Evolutionary conservation across 1,140 invertebrate species (phyloP).

Genomic region (Coptotermes formosanus): DNA sequence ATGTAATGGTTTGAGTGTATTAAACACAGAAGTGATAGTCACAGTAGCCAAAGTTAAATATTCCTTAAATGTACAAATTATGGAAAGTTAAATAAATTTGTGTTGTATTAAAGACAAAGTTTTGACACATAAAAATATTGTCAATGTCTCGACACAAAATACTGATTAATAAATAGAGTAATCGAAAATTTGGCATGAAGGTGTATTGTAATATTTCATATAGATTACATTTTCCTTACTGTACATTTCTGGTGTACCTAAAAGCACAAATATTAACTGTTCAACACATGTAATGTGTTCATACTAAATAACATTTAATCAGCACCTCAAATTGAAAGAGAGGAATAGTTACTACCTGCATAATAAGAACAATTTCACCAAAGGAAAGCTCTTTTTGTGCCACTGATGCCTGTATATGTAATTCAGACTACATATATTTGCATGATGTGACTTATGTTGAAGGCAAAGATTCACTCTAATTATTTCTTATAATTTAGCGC

Average conservation of each 20-base stretch:
- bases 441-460: no score
- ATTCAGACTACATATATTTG: no score
- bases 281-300: conserved; percentile 11
- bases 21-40: no score
- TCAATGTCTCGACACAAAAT: not conserved
- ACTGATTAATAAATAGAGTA: not conserved
- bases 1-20: no score
- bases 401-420: no score
- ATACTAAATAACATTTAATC: not conserved
- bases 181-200: not conserved
- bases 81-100: not conserved
- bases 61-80: conserved; percentile 4
- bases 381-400: not conserved
- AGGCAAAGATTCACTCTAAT: no score
- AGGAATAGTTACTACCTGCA: not conserved
- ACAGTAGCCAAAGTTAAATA: not conserved
- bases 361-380: not conserved
- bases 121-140: not conserved
- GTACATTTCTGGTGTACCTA: not conserved
- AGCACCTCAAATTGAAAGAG: not conserved
- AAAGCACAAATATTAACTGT: not conserved
- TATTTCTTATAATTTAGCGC: no score
- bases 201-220: not conserved
- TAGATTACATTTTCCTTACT: not conserved
- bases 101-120: not conserved